Evolutionary conservation across 2,888 invertebrate species (phyloP), one percentile per base, ranked within the genome.

Genomic region (Dastarcus helophoroides): DNA sequence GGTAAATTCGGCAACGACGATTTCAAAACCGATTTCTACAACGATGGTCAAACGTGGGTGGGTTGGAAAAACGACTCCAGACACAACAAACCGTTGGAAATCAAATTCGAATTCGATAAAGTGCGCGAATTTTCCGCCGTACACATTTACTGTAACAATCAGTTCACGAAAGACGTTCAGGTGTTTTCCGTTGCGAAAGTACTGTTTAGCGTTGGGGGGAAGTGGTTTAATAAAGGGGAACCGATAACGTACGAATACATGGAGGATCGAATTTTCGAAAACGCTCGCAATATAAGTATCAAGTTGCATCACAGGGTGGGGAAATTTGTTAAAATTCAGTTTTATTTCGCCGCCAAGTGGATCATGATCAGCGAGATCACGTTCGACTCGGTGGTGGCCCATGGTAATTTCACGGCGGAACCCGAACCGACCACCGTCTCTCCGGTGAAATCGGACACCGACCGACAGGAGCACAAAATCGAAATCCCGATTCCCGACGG

Each of bases 351-450:
- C 3, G 75, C 83, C 5, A 71, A 78, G 40, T 91, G 91, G 90
- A 78, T 91, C 47, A 76, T 91, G 63, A 75, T 93, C 52, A 88
- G 88, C 58, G 91, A 93, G 63, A 71, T 91, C 40, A 76, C 79
- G 32, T 91, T 91, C 56, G 79, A 80, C 50, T 89, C 89, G 65
- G 76, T 74, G 35, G 65, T 76, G 16, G 76, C 77, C 1, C 76
- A 76, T 54, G 78, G 78, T 7, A 84, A 84, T 60, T 79, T 83
- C 60, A 75, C 76, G 2, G 66, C 69, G 3, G 84, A 84, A 51
- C 67, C 68, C 22, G 64, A 69, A 10, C 72, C 74, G 26, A 69
- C 73, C 1, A 57, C 65, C 1, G 53, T 56, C 26, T 58, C 62
- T 4, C 61, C 68, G 1, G 64, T 66, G 22, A 68, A 69, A 42